These are phyloP conservation scores for Myotis pilosus DNA, from an alignment of 2,797 vertebrate species.

Conservation along the genomic window DNA sequence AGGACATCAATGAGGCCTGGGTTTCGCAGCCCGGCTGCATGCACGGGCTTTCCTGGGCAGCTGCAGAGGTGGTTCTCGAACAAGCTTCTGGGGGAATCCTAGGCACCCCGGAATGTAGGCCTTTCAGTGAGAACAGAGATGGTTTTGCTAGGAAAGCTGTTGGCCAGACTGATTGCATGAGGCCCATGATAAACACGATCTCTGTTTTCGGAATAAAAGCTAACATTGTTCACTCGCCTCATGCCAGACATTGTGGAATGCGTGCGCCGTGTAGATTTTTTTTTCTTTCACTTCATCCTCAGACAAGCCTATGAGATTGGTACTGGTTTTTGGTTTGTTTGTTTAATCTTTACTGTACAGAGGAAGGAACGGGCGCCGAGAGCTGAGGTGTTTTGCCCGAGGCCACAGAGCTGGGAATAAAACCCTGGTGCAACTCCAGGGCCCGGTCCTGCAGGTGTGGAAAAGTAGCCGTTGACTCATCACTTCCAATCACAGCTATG, in stretches of 20 bases:
- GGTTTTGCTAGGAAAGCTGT: not conserved
- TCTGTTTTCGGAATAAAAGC: not conserved
- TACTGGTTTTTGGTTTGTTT: not conserved
- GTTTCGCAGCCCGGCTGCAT: not conserved
- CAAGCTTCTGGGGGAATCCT: not conserved
- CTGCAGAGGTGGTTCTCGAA: not conserved
- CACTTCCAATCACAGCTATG: not conserved
- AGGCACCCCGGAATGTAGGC: not conserved
- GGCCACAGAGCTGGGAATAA: not conserved
- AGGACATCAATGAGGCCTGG: constrained; percentile 46
- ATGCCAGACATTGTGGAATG: not conserved
- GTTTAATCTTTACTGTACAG: not conserved
- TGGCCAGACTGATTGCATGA: not conserved
- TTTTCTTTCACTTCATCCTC: constrained; percentile 9
- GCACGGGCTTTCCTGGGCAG: not conserved
- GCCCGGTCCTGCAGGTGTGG: not conserved
- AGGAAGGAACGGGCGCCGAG: not conserved
- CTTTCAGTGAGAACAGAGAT: not conserved
- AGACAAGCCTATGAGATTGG: not conserved
- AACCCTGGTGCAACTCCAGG: not conserved
- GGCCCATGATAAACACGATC: not conserved
- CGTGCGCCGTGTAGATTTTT: fast-evolving
- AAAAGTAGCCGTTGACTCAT: not conserved
- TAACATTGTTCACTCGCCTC: not conserved
- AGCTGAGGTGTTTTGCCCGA: not conserved